Evolutionary conservation across 1,140 invertebrate species (phyloP).

Genomic region (Nebria ingens): DNA sequence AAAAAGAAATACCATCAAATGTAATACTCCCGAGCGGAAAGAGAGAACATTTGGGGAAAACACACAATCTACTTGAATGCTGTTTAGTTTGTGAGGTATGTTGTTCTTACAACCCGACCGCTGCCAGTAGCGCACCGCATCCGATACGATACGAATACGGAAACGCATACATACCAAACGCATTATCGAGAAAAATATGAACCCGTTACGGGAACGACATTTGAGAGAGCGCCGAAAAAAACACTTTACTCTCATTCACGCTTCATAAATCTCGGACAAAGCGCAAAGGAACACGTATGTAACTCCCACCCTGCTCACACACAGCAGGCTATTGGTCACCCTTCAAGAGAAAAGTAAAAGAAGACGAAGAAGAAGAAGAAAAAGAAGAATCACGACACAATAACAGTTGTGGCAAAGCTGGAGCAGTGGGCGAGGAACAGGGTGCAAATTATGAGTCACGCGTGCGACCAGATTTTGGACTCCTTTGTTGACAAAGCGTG

Average conservation of each 20-base stretch:
- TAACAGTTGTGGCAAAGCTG: background rate
- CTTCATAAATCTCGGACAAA: conserved; percentile 4
- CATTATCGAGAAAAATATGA: conserved; percentile 7
- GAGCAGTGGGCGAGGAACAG: background rate
- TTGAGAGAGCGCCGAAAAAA: background rate
- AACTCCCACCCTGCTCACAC: background rate
- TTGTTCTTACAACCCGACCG: too few relatives aligned
- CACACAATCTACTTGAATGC: background rate
- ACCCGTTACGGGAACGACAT: background rate
- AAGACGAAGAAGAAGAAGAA: background rate
- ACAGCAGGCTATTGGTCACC: too few relatives aligned
- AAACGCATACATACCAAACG: background rate
- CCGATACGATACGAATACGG: too few relatives aligned
- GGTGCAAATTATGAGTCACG: background rate
- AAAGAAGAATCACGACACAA: background rate
- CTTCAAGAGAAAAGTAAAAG: too few relatives aligned
- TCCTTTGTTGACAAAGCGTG: background rate
- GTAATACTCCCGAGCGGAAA: background rate
- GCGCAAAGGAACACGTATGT: background rate
- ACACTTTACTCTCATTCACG: background rate
- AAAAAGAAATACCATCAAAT: conserved; percentile 3
- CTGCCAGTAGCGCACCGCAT: too few relatives aligned
- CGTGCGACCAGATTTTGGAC: background rate
- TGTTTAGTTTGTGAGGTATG: conserved; percentile 1
- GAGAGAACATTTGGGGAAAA: background rate